phyloP scores from a whole-genome alignment of 1,140 invertebrate species.

The Euwallacea fornicatus region DNA sequence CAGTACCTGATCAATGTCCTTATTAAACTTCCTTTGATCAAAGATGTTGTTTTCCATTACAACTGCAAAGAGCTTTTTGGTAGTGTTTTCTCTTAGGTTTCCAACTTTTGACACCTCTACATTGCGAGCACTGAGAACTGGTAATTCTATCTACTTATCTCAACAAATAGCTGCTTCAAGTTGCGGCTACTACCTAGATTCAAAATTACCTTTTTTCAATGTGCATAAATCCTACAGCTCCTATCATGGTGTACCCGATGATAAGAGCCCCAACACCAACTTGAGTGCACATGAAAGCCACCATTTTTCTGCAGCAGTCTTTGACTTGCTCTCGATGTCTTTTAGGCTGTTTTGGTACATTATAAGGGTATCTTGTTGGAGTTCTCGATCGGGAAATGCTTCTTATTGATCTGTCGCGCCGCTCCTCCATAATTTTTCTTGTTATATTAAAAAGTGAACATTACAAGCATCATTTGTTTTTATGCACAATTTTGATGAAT shows the following conservation, averaged over 20 bases:
- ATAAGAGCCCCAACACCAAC: constrained; percentile 94
- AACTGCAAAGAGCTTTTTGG: constrained; percentile 49
- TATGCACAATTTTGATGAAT: not conserved
- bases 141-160: constrained; percentile 14
- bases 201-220: constrained; percentile 61
- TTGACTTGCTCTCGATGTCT: constrained; percentile 67
- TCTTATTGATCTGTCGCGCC: not conserved
- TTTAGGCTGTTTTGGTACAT: constrained; percentile 43
- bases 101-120: constrained; percentile 7
- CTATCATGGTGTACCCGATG: constrained; percentile 92
- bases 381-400: constrained; percentile 20
- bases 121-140: constrained; percentile 53
- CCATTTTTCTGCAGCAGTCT: constrained; percentile 79
- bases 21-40: constrained; percentile 25
- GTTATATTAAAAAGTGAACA: not conserved
- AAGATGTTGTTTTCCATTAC: constrained; percentile 37
- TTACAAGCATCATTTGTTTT: not conserved
- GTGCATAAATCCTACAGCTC: constrained; percentile 87
- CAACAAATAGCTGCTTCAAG: too few relatives aligned
- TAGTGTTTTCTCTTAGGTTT: constrained; percentile 12
- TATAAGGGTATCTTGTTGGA: constrained; percentile 14
- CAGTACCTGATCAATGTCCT: constrained; percentile 25
- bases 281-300: constrained; percentile 90
- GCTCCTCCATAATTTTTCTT: not conserved
- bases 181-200: not conserved